Percentiles rank a stretch among this genome's conserved stretches.
Conservation (phyloP, 2,113 vertebrate species). For the Enhydra lutris region DNA sequence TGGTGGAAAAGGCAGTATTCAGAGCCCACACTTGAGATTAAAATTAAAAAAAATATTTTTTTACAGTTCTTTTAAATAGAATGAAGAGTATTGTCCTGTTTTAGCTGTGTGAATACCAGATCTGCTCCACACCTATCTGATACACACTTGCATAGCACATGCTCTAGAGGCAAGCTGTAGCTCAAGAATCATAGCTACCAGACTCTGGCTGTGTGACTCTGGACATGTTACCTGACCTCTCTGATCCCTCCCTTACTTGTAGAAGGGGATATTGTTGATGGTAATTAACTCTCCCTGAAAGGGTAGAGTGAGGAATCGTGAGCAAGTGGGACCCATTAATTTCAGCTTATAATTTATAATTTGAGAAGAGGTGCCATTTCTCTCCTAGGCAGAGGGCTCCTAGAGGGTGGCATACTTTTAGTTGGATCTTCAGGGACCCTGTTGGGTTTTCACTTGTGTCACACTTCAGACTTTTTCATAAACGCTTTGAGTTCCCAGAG, state of each 20-base stretch:
- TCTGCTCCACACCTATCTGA: not conserved
- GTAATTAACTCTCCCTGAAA: not conserved
- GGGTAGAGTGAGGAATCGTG: not conserved
- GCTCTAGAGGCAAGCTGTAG: not conserved
- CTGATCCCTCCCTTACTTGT: not conserved
- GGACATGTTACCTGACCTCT: not conserved
- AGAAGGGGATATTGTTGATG: not conserved
- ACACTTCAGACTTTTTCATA: not conserved
- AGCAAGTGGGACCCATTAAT: not conserved
- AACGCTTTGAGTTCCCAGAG: not conserved
- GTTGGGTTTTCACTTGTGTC: not conserved
- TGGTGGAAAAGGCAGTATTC: not conserved
- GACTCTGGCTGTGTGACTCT: not conserved
- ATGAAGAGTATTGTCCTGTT: not conserved
- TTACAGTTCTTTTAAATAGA: not conserved
- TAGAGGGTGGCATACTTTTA: not conserved
- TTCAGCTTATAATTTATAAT: not conserved
- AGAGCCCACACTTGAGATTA: not conserved
- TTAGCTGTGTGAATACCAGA: not conserved
- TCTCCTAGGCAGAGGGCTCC: not conserved
- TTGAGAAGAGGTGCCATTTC: conserved; percentile 1
- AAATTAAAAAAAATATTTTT: not conserved
- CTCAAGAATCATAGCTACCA: not conserved
- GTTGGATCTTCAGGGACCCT: not conserved
- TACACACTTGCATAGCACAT: not conserved